Conservation (phyloP, 2,888 invertebrate species). For the Altica lythri region DNA sequence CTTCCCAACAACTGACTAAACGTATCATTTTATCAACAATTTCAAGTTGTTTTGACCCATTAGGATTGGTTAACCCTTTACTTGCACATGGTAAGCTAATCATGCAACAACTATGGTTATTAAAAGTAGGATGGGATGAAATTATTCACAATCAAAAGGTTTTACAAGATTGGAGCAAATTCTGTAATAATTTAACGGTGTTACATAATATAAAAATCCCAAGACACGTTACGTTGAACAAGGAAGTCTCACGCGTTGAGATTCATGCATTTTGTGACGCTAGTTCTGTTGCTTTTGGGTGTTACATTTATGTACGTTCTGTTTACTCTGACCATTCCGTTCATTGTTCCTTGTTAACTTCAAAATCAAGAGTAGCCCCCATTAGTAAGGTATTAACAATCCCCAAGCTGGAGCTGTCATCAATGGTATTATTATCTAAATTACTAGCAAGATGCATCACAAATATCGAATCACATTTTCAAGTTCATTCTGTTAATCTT, state of each 20-base stretch:
- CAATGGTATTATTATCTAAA: constrained; percentile 16
- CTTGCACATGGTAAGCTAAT: constrained; percentile 26
- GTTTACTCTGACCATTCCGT: constrained; percentile 14
- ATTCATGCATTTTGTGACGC: constrained; percentile 29
- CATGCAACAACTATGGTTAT: constrained; percentile 27
- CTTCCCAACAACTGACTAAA: neutral
- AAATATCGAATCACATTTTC: constrained; percentile 6
- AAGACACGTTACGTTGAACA: neutral
- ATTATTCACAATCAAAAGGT: neutral
- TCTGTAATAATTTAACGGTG: neutral
- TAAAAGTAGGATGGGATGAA: constrained; percentile 29
- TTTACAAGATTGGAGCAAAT: neutral
- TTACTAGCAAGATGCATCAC: no score
- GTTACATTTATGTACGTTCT: constrained; percentile 23
- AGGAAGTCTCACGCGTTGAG: neutral
- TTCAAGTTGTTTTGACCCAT: constrained; percentile 28
- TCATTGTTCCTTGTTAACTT: constrained; percentile 13
- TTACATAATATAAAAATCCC: neutral
- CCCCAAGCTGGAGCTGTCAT: constrained; percentile 28
- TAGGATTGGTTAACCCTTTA: constrained; percentile 29
- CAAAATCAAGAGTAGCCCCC: constrained; percentile 31
- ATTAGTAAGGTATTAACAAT: constrained; percentile 22
- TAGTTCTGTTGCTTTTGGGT: constrained; percentile 17
- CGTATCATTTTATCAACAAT: constrained; percentile 24
- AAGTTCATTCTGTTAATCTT: constrained; percentile 18